Evolutionary conservation across 2,113 vertebrate genomes (phyloP).

Genomic region (Marcusenius ussheri): DNA sequence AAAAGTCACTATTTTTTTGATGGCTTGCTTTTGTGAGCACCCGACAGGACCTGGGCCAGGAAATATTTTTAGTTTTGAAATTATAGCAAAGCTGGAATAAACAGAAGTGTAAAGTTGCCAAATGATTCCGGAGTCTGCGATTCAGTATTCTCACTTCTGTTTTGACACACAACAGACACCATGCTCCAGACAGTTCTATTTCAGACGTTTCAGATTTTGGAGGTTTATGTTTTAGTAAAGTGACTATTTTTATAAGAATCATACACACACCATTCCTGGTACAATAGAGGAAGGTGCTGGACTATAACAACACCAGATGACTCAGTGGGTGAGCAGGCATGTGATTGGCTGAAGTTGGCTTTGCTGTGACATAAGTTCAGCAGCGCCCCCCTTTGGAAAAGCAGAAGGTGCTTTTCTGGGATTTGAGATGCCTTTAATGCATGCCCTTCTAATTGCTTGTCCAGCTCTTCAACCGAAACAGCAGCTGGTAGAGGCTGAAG

Average conservation of each 20-base stretch:
- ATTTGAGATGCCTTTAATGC: neutral
- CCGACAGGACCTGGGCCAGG: neutral
- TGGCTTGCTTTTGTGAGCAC: neutral
- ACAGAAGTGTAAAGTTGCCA: constrained; percentile 12
- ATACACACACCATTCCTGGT: neutral
- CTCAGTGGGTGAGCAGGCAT: neutral
- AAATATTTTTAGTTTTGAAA: constrained; percentile 3
- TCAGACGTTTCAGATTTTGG: constrained; percentile 1
- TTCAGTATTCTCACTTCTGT: constrained; percentile 18
- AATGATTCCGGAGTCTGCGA: neutral
- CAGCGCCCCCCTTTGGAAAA: constrained; percentile 2
- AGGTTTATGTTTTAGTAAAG: neutral
- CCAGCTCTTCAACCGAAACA: neutral
- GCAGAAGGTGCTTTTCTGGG: neutral
- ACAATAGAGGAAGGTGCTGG: constrained; percentile 8
- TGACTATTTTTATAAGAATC: constrained; percentile 6
- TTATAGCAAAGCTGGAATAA: neutral
- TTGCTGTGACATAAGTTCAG: neutral
- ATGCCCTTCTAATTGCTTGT: neutral
- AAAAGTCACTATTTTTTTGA: neutral
- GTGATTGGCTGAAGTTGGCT: neutral
- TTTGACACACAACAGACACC: neutral
- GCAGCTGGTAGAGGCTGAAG: neutral
- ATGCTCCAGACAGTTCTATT: constrained; percentile 6
- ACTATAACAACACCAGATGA: neutral